Conservation (phyloP, 1,140 invertebrate species). For the Cotesia chilonis region DNA sequence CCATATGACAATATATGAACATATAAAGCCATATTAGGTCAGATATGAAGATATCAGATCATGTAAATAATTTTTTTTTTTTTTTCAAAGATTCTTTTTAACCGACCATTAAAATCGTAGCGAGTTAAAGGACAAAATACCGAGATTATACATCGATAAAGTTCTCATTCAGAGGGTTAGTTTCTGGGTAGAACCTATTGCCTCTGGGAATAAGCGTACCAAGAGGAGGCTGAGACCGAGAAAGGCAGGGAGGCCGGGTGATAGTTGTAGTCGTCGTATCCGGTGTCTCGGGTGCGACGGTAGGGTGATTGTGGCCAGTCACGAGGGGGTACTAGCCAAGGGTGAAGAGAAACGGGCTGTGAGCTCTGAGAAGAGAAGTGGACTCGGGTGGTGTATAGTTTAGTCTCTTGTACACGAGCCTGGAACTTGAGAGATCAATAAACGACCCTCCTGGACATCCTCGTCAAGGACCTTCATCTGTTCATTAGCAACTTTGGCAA, state of each 20-base stretch:
- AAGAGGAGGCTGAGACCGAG: slow-evolving; percentile 35
- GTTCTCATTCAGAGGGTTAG: slow-evolving; percentile 21
- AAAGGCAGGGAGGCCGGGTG: slow-evolving; percentile 49
- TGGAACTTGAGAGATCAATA: slow-evolving; percentile 67
- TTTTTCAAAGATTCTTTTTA: no score
- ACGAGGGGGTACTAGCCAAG: slow-evolving; percentile 49
- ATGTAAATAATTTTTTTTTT: no score
- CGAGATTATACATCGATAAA: not conserved
- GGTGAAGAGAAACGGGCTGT: slow-evolving; percentile 26
- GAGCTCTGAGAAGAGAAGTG: slow-evolving; percentile 26
- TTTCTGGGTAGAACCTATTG: slow-evolving; percentile 58
- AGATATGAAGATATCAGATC: no score
- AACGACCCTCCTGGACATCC: slow-evolving; percentile 65
- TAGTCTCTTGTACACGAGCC: slow-evolving; percentile 60
- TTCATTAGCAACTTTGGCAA: slow-evolving; percentile 13
- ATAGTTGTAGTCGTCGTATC: slow-evolving; percentile 55
- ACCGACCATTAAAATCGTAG: no score
- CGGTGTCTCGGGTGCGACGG: slow-evolving; percentile 61
- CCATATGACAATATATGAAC: no score
- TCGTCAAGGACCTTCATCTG: slow-evolving; percentile 22
- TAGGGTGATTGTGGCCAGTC: slow-evolving; percentile 63
- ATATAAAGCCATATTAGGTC: no score
- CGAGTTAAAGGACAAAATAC: no score
- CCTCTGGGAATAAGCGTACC: slow-evolving; percentile 48
- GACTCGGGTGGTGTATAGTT: slow-evolving; percentile 56